phyloP scores from a whole-genome alignment of 1,140 invertebrate species.

The Zaprionus tsacasi region DNA sequence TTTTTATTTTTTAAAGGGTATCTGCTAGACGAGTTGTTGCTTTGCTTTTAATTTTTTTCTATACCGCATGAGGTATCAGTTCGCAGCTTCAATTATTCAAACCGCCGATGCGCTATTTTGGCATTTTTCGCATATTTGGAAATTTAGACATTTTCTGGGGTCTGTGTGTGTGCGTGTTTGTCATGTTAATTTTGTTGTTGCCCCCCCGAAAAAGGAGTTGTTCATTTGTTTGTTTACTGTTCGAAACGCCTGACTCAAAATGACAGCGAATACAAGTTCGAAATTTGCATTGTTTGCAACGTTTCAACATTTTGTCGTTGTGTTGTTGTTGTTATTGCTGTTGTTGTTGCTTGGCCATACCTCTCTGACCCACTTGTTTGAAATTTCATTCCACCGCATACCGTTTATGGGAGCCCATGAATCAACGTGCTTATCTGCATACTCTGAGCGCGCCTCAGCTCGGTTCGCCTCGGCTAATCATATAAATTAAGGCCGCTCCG shows the following conservation, averaged over 20 bases:
- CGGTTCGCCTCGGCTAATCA: constrained; percentile 69
- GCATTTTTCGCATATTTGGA: constrained; percentile 75
- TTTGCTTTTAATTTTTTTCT: neutral
- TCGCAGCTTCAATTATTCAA: constrained; percentile 61
- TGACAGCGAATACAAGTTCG: constrained; percentile 47
- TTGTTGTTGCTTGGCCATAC: constrained; percentile 33
- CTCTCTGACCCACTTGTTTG: constrained; percentile 59
- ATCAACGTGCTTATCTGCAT: constrained; percentile 73
- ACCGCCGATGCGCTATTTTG: constrained; percentile 56
- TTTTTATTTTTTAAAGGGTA: neutral
- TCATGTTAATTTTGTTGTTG: constrained; percentile 17
- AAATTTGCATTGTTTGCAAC: constrained; percentile 66
- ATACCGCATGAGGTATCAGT: neutral
- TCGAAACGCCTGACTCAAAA: constrained; percentile 64
- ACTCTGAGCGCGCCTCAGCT: constrained; percentile 17
- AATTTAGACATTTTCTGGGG: constrained; percentile 59
- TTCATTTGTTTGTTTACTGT: constrained; percentile 46
- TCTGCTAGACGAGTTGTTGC: neutral
- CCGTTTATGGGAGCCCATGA: constrained; percentile 58
- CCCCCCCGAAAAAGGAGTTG: constrained; percentile 67
- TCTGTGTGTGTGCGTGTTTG: constrained; percentile 15
- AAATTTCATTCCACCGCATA: constrained; percentile 54
- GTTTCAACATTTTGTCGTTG: constrained; percentile 36
- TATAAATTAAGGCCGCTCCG: constrained; percentile 75
- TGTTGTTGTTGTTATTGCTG: constrained; percentile 4